Evolutionary conservation across 2,888 invertebrate genomes (phyloP), one percentile per base, ranked within the genome.

Genomic region (Neoascia interrupta): DNA sequence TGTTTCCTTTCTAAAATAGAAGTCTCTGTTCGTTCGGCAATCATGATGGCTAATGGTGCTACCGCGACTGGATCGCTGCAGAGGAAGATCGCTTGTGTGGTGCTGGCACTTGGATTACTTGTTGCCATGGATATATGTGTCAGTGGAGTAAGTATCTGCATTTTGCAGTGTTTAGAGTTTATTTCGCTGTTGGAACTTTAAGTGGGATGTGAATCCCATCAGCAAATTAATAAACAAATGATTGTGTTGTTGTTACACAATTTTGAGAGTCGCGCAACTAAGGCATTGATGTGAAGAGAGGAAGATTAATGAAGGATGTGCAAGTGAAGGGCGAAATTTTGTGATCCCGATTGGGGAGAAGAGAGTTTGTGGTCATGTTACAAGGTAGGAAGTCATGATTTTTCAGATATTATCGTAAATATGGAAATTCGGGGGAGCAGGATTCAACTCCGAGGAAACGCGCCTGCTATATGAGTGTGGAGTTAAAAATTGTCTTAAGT

Each of bases 101-200:
- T 66, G 39, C 58, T 83, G 53, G 80, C 80, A 49, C 61, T 86
- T 82, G 85, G 86, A 84, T 83, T 87, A 84, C 84, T 87, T 84
- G 82, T 85, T 81, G 82, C 86, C 64, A 76, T 76, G 84, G 85
- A 86, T 82, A 86, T 88, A 84, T 86, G 87, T 86, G 88, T 88
- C 85, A 88, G 86, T 86, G 88, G 88, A 86, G 88, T 88, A 87
- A 88, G 88, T 87, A 64, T 54, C 51, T 63, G 39, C 31, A 51
- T 26, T 61, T 61, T 47, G 37, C 18, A 37, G 36, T 19, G 36
- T 51, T 45, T 43, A 10, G n/a, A n/a, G n/a, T n/a, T 11, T 16
- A 26, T 23, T 34, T 41, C 31, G 11, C 19, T 28, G 39, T 16
- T 54, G 41, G 23, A 36, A 37, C 16, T 28, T 28, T 49, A 31